Base-by-base conservation (phyloP, 2,113 vertebrate species). In the Proterorhinus semilunaris region DNA sequence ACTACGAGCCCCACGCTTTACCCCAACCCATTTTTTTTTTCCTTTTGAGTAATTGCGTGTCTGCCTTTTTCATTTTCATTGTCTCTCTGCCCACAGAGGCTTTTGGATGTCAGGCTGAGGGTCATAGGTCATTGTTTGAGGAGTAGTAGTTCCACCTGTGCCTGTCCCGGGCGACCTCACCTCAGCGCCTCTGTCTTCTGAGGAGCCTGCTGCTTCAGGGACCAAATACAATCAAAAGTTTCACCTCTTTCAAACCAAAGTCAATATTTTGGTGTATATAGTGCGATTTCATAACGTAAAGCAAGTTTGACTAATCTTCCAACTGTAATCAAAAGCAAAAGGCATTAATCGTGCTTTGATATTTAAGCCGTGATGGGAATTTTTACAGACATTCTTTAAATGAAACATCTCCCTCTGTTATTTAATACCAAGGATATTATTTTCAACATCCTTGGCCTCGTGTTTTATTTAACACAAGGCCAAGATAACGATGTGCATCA, bases 61-160 rank as follows among this genome's bases (percentile, higher is more conserved):
- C 47, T 10, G 8, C 66, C 58, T 65, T 9, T n/a, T 9, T n/a
- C 42, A 48, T 80, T 27, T 48, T 42, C 53, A n/a, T n/a, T 10
- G 12, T 69, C 66, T 75, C 66, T 70, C 50, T 58, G 3, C 3
- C 27, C 55, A 69, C 12, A 44, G 84, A 66, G 65, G 79, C 55
- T 27, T 71, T 55, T 65, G 68, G 55, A 74, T 73, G 63, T 52
- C 72, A 10, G 45, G 62, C 49, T 13, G 5, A 10, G 75, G 68
- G 69, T 80, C 71, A 52, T 44, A 71, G 74, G 74, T 76, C 72
- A 62, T 9, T 62, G 68, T 78, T 69, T 75, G 57, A 75, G 70
- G 79, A 72, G 70, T 13, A 9, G 59, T 36, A 36, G 49, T 11
- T 59, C 51, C 76, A 76, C 74, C 59, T 78, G 78, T 0, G 17